Base-by-base conservation (phyloP, 2,797 vertebrate genomes). In the Acanthiza pusilla region DNA sequence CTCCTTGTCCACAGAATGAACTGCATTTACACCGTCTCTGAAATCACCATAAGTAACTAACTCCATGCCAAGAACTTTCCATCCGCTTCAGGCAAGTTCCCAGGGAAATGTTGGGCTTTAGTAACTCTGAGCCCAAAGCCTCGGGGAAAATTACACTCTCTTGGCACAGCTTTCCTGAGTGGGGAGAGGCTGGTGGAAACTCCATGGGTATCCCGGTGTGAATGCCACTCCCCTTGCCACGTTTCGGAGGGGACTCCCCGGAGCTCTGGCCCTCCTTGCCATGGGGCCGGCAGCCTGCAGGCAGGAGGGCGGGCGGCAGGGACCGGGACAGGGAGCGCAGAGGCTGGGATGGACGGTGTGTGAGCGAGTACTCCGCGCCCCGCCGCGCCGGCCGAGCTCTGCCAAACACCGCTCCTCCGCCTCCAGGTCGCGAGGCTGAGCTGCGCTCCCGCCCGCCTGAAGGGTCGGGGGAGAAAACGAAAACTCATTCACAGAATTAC, bases 21-120 rank as follows among this genome's bases (percentile, higher is more conserved):
- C 30, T 2, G 1, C 27, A 2, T 2, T 22, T 16, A 54, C 8
- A 13, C 10, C 4, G 2, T 4, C 11, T 57, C 29, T 14, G 5
- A 40, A 63, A 38, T 43, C 63, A 70, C 10, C n/a, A n/a, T n/a
- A n/a, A n/a, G n/a, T n/a, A n/a, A n/a, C n/a, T 16, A 51, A 19
- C 5, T 34, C 8, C 3, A 3, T 43, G 27, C 27, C 54, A 4
- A 40, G 29, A 70, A 8, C 7, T 54, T 47, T 17, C 22, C 27
- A 6, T 17, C 20, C 8, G 47, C 36, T 42, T 23, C 25, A 10
- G 25, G 3, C 4, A 26, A 10, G 27, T 55, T 60, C 47, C 4
- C 57, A 13, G 36, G 9, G 34, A 61, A 38, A 2, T 47, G 25
- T 26, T 8, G 34, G 22, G 23, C 18, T 66, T 34, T 4, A 5